A percentile compares a stretch with the other conserved stretches of the same genome.
phyloP scores from a whole-genome alignment of 2,113 vertebrate species.

The Amia ocellicauda region DNA sequence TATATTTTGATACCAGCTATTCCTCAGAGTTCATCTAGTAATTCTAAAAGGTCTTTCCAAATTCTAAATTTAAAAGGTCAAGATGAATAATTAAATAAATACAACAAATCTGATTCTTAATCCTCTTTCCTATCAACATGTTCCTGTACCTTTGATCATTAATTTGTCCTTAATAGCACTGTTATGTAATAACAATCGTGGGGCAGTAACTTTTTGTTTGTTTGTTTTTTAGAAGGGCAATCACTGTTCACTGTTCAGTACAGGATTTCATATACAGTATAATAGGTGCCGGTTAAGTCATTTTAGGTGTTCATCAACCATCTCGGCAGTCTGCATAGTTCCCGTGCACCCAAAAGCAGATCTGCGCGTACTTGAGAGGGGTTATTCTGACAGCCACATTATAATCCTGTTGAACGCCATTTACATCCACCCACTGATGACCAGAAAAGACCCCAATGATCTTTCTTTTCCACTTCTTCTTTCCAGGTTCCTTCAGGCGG shows the following conservation, averaged over 20 bases:
- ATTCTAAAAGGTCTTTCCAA: slow-evolving; percentile 32
- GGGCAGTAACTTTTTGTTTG: too few relatives aligned
- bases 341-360: slow-evolving; percentile 92
- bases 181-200: too few relatives aligned
- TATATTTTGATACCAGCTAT: background rate
- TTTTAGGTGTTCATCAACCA: slow-evolving; percentile 50
- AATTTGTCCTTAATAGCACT: too few relatives aligned
- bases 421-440: slow-evolving; percentile 89
- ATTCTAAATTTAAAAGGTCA: too few relatives aligned
- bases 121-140: too few relatives aligned
- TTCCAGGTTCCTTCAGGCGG: slow-evolving; percentile 83
- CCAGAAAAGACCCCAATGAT: slow-evolving; percentile 89
- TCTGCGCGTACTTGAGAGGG: slow-evolving; percentile 91
- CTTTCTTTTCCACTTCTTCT: slow-evolving; percentile 88
- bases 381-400: slow-evolving; percentile 96
- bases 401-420: slow-evolving; percentile 86
- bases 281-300: slow-evolving; percentile 1
- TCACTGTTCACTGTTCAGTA: too few relatives aligned
- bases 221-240: too few relatives aligned
- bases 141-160: too few relatives aligned
- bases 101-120: slow-evolving; percentile 26
- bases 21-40: slow-evolving; percentile 22
- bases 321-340: slow-evolving; percentile 70
- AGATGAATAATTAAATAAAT: slow-evolving; percentile 58
- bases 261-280: too few relatives aligned